A percentile compares a stretch with the other conserved stretches of the same genome.
These are phyloP conservation scores for Phalacrocorax aristotelis DNA, from an alignment of 2,113 vertebrate species.

Conservation along the genomic window DNA sequence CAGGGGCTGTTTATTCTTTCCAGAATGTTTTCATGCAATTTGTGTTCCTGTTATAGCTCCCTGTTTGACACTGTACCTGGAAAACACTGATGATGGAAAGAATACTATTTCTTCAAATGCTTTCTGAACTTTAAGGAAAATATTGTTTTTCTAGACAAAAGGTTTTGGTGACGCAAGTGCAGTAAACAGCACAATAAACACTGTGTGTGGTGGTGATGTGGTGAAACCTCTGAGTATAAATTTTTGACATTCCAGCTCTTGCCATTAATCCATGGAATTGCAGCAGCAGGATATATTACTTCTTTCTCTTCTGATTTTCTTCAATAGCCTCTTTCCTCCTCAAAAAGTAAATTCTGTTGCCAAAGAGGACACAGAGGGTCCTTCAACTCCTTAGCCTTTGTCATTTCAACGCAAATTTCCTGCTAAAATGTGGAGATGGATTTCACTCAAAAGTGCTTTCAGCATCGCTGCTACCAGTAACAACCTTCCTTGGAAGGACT, in stretches of 20 bases:
- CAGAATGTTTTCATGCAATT: rapidly evolving
- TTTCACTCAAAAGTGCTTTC: background rate
- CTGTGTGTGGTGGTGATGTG: rapidly evolving
- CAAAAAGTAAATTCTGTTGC: background rate
- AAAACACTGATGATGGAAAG: background rate
- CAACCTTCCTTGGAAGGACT: background rate
- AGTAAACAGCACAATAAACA: background rate
- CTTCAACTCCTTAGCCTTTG: background rate
- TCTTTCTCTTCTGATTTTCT: background rate
- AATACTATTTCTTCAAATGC: background rate
- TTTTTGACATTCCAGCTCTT: background rate
- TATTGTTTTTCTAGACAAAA: background rate
- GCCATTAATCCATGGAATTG: background rate
- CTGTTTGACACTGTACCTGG: background rate
- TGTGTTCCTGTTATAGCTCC: background rate
- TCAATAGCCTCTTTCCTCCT: background rate
- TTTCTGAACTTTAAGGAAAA: background rate
- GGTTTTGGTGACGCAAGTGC: background rate
- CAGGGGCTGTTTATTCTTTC: background rate
- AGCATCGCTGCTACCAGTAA: background rate
- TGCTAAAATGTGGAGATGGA: background rate
- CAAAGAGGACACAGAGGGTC: background rate
- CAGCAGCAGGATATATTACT: background rate
- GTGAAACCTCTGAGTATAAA: background rate
- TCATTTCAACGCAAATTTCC: background rate